These are phyloP conservation scores for Chiloscyllium punctatum DNA, from an alignment of 2,797 vertebrate genomes.

Conservation along the genomic window DNA sequence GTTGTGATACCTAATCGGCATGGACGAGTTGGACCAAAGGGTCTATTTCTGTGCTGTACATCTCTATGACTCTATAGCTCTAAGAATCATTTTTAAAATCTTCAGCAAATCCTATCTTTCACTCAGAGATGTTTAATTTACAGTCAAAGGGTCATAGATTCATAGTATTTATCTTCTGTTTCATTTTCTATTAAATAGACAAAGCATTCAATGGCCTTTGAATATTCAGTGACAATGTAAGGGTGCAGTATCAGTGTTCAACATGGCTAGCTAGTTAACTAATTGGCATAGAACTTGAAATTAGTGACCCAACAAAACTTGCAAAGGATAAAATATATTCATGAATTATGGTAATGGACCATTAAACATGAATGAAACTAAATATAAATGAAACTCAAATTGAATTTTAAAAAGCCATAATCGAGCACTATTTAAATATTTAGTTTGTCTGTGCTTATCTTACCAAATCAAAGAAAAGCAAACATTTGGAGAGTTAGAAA, in stretches of 20 bases:
- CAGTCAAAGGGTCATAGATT: too few relatives aligned
- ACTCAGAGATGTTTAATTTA: not conserved
- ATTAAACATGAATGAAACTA: not conserved
- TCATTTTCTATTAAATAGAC: not conserved
- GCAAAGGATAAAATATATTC: not conserved
- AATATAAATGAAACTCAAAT: not conserved
- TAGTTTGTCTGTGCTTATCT: not conserved
- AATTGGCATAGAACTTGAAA: not conserved
- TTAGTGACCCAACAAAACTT: not conserved
- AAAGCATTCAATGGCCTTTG: not conserved
- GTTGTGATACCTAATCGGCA: too few relatives aligned
- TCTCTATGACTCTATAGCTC: too few relatives aligned
- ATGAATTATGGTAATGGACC: not conserved
- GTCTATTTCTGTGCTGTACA: too few relatives aligned
- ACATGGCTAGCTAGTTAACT: not conserved
- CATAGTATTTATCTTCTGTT: not conserved
- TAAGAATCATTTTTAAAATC: not conserved
- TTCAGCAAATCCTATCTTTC: not conserved
- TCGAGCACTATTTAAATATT: not conserved
- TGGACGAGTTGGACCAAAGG: too few relatives aligned
- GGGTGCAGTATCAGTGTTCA: too few relatives aligned
- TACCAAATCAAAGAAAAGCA: not conserved
- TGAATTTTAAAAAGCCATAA: not conserved
- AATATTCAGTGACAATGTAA: not conserved
- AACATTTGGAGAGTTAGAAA: not conserved